These are phyloP conservation scores for Ameiurus melas DNA, from an alignment of 2,113 vertebrate species.

Conservation along the genomic window DNA sequence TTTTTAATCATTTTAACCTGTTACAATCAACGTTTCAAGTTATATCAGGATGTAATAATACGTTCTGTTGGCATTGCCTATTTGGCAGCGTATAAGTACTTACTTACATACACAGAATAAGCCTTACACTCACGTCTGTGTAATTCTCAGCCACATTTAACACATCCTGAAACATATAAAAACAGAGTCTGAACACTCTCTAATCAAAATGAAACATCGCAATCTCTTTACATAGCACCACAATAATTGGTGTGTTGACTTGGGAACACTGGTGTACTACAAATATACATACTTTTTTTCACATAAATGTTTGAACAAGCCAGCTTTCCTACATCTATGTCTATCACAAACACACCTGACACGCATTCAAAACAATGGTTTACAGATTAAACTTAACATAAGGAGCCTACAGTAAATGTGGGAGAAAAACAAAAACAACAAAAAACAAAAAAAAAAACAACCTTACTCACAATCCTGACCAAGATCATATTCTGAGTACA, in stretches of 20 bases:
- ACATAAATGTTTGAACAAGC: constrained; percentile 62
- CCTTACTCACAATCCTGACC: constrained; percentile 37
- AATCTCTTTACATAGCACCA: constrained; percentile 67
- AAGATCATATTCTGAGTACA: constrained; percentile 9
- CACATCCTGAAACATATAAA: constrained; percentile 58
- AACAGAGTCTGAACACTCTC: constrained; percentile 57
- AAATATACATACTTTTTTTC: constrained; percentile 58
- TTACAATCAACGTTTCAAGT: constrained; percentile 67
- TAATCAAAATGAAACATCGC: constrained; percentile 61
- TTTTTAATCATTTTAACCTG: constrained; percentile 30
- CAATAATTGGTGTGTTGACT: constrained; percentile 47
- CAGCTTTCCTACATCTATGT: constrained; percentile 62
- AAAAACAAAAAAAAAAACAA: background rate
- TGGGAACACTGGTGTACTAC: constrained; percentile 55
- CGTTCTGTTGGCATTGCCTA: constrained; percentile 51
- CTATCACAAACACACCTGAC: constrained; percentile 41
- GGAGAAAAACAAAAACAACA: background rate
- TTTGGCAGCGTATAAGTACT: constrained; percentile 42
- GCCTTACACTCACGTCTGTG: constrained; percentile 58
- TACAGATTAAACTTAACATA: constrained; percentile 49
- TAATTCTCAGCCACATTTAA: constrained; percentile 58
- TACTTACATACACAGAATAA: constrained; percentile 34
- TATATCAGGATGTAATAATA: constrained; percentile 65
- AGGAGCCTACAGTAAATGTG: background rate
- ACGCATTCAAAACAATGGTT: constrained; percentile 54